phyloP scores from a whole-genome alignment of 2,113 vertebrate species.

The Gopherus flavomarginatus region DNA sequence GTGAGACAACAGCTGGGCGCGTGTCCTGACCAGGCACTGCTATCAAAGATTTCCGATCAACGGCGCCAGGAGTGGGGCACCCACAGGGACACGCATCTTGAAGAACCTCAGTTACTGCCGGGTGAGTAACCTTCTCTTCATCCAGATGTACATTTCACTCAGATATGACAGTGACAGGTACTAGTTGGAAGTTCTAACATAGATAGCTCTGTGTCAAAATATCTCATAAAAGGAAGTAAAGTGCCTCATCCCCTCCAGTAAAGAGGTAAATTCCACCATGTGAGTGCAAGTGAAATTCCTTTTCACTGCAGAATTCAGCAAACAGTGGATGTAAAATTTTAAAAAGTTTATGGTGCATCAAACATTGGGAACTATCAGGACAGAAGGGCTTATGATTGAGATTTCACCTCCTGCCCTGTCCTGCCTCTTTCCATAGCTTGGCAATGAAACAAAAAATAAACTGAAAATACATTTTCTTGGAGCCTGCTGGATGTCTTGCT shows the following conservation, averaged over 20 bases:
- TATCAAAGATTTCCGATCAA: too few species aligned
- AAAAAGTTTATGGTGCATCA: neutral
- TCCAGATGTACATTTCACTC: neutral
- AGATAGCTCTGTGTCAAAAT: neutral
- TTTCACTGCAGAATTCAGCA: neutral
- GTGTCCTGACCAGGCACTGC: too few species aligned
- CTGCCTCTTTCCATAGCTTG: neutral
- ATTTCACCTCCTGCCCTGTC: neutral
- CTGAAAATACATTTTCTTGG: conserved; percentile 48
- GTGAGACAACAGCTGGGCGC: too few species aligned
- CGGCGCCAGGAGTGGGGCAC: too few species aligned
- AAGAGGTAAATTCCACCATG: neutral
- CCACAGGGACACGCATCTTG: too few species aligned
- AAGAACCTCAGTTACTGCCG: too few species aligned
- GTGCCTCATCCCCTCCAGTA: neutral
- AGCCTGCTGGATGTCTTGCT: neutral
- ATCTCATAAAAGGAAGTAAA: neutral
- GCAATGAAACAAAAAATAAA: conserved; percentile 24
- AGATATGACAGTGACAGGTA: neutral
- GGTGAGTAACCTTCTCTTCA: too few species aligned
- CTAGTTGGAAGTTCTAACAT: neutral
- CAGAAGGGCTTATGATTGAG: neutral
- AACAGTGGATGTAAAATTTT: neutral
- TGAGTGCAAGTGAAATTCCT: neutral
- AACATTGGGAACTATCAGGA: neutral